Evolutionary conservation across 2,113 vertebrate species (phyloP).

Genomic region (Syrrhaptes paradoxus): DNA sequence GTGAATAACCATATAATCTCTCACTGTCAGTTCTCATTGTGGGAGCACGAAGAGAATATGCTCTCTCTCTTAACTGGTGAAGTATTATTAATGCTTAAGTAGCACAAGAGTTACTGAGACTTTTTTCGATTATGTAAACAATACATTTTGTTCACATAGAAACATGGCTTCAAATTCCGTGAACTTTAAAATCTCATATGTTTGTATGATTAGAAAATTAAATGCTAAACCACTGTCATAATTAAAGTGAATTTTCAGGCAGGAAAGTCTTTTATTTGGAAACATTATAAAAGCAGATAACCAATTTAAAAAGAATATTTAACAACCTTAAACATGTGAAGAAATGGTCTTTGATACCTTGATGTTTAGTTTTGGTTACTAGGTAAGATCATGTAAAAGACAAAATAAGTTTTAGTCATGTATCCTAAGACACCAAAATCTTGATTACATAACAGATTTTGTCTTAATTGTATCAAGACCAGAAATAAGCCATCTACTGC

Average conservation of each 20-base stretch:
- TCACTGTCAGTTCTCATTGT: neutral
- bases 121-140: neutral
- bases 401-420: neutral
- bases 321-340: neutral
- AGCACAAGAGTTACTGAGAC: neutral
- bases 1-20: neutral
- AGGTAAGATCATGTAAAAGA: neutral
- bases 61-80: neutral
- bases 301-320: neutral
- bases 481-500: neutral
- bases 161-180: neutral
- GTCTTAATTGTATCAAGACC: neutral
- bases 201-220: neutral
- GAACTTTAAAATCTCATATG: neutral
- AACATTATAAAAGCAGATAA: neutral
- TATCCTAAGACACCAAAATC: neutral
- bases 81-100: neutral
- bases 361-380: neutral
- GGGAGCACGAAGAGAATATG: neutral
- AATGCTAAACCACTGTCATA: neutral
- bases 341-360: neutral
- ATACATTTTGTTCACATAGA: neutral
- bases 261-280: neutral
- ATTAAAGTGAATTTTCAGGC: neutral
- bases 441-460: neutral